Evolutionary conservation across 2,113 vertebrate genomes (phyloP), one percentile per base, ranked within the genome.

Genomic region (Solea senegalensis): DNA sequence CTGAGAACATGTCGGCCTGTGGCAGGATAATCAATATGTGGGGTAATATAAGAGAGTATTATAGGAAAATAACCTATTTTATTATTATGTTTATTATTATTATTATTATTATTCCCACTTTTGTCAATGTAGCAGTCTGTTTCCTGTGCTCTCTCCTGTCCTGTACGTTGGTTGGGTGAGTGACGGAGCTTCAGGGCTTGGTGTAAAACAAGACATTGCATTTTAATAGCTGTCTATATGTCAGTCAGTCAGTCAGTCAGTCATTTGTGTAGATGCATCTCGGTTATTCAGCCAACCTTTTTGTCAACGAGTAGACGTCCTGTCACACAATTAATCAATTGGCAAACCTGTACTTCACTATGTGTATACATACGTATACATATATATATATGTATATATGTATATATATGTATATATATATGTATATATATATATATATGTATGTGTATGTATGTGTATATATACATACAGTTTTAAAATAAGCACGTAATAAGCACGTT

Each of bases 51-150:
- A 48, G 14, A 77, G 67, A 7, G 14, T 60, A 59, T 69, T 26
- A 72, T 46, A 14, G 21, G 15, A 70, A 48, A 65, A 56, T 40
- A 54, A 53, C 65, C 13, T 41, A 5, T 65, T 62, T 54, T 21
- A 1, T 21, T 21, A 21, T 48, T 65, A 27, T 51, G 43, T 65
- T 62, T 7, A 76, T 55, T n/a, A 11, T n/a, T 27, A 69, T 76
- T 76, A 21, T 72, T 69, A 43, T 21, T 27, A 67, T 50, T 2
- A 41, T 16, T 74, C 43, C 65, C 15, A 57, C 9, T 77, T 86
- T 40, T 82, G 63, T 72, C 68, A 16, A 55, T 72, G 61, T 39
- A 50, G 69, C 59, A 52, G 72, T 65, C 74, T 83, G 75, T 61
- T 51, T 82, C 65, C 34, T 34, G 5, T 81, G 63, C 72, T 8